Conservation (phyloP, 2,888 invertebrate genomes). For the Anaspis maculata region DNA sequence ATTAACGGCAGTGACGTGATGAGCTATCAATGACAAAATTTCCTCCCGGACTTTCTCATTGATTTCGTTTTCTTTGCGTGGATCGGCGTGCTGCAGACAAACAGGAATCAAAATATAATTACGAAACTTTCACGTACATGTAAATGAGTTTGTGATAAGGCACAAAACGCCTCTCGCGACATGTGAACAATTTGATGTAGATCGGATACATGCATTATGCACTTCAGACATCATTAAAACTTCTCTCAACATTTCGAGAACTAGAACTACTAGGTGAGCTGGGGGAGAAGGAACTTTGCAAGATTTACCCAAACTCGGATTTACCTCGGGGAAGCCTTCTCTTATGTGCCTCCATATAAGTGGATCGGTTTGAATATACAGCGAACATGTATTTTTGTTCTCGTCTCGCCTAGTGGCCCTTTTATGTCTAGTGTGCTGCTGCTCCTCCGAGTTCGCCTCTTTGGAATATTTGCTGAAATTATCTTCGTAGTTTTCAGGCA, state of each 20-base stretch:
- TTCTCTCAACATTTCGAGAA: too few species aligned
- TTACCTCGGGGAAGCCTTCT: conserved; percentile 72
- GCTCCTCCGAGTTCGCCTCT: conserved; percentile 54
- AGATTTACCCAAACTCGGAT: too few species aligned
- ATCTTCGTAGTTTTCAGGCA: conserved; percentile 36
- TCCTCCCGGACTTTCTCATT: conserved; percentile 92
- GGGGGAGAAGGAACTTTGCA: too few species aligned
- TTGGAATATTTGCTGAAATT: conserved; percentile 68
- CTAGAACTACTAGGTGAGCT: too few species aligned
- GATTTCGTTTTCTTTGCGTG: conserved; percentile 56
- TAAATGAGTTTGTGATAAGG: too few species aligned
- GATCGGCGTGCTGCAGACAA: conserved; percentile 64
- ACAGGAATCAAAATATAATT: too few species aligned
- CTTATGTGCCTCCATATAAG: conserved; percentile 93
- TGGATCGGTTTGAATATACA: conserved; percentile 97
- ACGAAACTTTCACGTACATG: too few species aligned
- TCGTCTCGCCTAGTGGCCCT: conserved; percentile 56
- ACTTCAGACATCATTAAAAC: too few species aligned
- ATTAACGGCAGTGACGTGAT: conserved; percentile 97
- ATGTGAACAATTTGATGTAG: too few species aligned
- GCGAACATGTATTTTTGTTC: conserved; percentile 83
- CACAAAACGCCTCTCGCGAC: too few species aligned
- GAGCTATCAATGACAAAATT: conserved; percentile 93
- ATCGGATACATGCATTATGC: too few species aligned
- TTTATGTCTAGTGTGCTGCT: conserved; percentile 24